Conservation (phyloP, 2,797 vertebrate genomes). For the Lithobates pipiens region DNA sequence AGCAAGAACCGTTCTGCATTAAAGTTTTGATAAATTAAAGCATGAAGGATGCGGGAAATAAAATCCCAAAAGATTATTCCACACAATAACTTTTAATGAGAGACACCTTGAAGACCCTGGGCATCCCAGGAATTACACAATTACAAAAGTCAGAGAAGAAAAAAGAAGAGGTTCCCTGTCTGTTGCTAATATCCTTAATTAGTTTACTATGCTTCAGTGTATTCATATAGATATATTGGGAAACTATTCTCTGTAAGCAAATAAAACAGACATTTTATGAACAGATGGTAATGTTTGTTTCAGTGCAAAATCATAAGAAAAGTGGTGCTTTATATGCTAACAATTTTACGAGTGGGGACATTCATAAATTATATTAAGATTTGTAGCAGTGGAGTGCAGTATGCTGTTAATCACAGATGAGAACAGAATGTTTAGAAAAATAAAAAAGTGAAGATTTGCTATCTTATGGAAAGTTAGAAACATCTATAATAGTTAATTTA, state of each 20-base stretch:
- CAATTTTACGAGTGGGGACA: background rate
- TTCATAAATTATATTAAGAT: background rate
- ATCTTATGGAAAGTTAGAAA: too few species aligned
- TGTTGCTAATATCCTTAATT: conserved; percentile 20
- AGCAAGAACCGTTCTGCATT: conserved; percentile 28
- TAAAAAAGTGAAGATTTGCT: too few species aligned
- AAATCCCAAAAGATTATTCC: conserved; percentile 24
- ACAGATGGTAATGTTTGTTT: background rate
- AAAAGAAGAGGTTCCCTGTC: background rate
- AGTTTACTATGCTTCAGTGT: background rate
- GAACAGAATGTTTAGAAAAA: too few species aligned
- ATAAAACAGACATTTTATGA: background rate
- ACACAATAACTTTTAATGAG: conserved; percentile 55
- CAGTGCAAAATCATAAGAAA: background rate
- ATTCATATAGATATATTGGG: background rate
- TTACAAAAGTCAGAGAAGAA: conserved; percentile 31
- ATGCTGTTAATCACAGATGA: too few species aligned
- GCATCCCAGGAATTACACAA: conserved; percentile 13
- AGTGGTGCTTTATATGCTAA: background rate
- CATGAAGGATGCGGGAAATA: conserved; percentile 2
- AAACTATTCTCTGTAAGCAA: background rate
- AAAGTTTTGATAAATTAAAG: conserved; percentile 34
- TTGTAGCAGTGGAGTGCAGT: background rate
- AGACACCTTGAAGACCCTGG: conserved; percentile 25
- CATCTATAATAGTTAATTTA: too few species aligned